These are phyloP conservation scores for Gastrophysa polygoni DNA, from an alignment of 2,888 invertebrate genomes.

Conservation along the genomic window DNA sequence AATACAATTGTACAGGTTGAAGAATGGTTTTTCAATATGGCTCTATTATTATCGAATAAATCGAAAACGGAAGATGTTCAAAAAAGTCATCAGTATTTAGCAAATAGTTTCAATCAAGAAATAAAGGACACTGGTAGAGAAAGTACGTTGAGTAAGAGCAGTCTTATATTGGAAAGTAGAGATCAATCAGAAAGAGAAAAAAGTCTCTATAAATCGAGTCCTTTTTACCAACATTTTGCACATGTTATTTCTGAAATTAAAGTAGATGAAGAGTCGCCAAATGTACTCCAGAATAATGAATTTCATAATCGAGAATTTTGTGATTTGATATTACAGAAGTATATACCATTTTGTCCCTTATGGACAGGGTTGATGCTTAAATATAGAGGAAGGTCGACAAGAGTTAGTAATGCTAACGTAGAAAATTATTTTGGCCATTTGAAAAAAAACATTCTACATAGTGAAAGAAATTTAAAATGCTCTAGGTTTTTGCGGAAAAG, in stretches of 20 bases:
- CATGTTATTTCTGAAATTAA: not conserved
- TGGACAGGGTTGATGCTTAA: not conserved
- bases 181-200: too few relatives aligned
- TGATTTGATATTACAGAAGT: not conserved
- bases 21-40: not conserved
- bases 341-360: not conserved
- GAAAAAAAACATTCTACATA: conserved; percentile 4
- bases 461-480: conserved; percentile 17
- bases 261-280: too few relatives aligned
- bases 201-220: not conserved
- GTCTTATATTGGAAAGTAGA: too few relatives aligned
- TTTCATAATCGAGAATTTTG: not conserved
- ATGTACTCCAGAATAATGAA: not conserved
- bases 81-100: not conserved
- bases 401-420: conserved; percentile 14
- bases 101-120: not conserved
- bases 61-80: not conserved
- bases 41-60: not conserved
- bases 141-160: too few relatives aligned
- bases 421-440: conserved; percentile 17
- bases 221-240: not conserved
- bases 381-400: not conserved
- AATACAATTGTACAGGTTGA: not conserved
- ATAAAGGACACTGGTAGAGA: not conserved
- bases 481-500: conserved; percentile 14